A percentile compares a stretch with the other conserved stretches of the same genome.
Evolutionary conservation across 2,797 vertebrate genomes (phyloP).

Genomic region (Simalia tracyae): DNA sequence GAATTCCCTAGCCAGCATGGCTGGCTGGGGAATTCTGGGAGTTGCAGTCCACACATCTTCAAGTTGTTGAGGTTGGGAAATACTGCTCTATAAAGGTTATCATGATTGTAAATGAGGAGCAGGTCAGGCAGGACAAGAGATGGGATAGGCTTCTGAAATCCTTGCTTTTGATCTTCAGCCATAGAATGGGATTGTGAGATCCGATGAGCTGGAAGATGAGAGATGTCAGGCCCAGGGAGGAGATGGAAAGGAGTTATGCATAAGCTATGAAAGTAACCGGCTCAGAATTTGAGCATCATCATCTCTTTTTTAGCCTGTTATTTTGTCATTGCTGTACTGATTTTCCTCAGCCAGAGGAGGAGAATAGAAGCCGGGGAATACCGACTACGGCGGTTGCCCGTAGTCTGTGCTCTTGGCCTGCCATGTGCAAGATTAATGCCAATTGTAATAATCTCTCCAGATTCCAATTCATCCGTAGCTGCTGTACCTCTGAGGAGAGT

Average conservation of each 20-base stretch:
- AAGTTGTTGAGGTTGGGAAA: too few relatives aligned
- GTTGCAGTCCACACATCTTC: not conserved
- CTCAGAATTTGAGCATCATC: not conserved
- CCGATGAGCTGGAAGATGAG: not conserved
- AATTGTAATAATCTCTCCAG: not conserved
- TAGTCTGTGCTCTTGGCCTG: not conserved
- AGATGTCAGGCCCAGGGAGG: not conserved
- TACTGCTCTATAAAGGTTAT: not conserved
- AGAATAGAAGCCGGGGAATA: not conserved
- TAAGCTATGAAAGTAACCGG: conserved; percentile 1
- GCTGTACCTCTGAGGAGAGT: not conserved
- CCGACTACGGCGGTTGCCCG: not conserved
- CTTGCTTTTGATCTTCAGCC: not conserved
- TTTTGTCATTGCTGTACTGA: conserved; percentile 1
- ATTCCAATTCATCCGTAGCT: not conserved
- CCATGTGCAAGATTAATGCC: not conserved
- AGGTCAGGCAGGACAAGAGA: not conserved
- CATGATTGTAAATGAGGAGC: not conserved
- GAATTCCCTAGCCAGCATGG: too few relatives aligned
- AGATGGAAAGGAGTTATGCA: not conserved
- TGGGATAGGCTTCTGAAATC: not conserved
- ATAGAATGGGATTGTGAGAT: not conserved
- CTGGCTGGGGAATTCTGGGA: too few relatives aligned
- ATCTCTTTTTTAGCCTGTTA: conserved; percentile 33
- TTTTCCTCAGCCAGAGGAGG: conserved; percentile 7